Evolutionary conservation across 2,113 vertebrate species (phyloP).

Genomic region (Pithys albifrons): DNA sequence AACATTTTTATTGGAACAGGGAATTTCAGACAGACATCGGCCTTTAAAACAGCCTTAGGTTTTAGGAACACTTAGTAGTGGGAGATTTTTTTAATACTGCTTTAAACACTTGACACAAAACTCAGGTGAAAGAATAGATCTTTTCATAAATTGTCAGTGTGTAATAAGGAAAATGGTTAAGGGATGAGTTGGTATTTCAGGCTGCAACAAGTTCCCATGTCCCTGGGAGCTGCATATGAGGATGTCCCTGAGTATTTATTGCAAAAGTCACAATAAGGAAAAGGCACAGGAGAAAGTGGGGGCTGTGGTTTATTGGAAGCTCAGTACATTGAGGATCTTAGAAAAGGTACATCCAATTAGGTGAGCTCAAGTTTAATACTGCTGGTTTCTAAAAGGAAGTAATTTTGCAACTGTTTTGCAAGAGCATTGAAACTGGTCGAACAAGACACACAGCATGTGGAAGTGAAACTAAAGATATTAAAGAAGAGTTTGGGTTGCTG

Average conservation of each 20-base stretch:
- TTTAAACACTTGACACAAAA: not conserved
- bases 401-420: constrained; percentile 59
- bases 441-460: constrained; percentile 52
- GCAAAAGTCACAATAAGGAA: not conserved
- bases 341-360: not conserved
- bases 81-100: not conserved
- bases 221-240: not conserved
- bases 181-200: not conserved
- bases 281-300: not conserved
- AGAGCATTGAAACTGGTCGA: constrained; percentile 58
- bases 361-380: constrained; percentile 38
- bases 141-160: not conserved
- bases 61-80: not conserved
- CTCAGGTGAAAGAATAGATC: not conserved
- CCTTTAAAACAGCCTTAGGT: not conserved
- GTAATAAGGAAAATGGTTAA: not conserved
- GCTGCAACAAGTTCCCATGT: not conserved
- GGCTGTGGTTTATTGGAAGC: constrained; percentile 10
- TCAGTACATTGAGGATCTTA: not conserved
- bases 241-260: not conserved
- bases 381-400: constrained; percentile 17
- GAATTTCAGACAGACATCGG: not conserved
- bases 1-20: not conserved
- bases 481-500: constrained; percentile 53
- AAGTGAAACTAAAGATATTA: constrained; percentile 61